Percentiles rank a stretch among this genome's conserved stretches.
Conservation (phyloP, 2,113 vertebrate genomes). For the Spilogale gracilis region DNA sequence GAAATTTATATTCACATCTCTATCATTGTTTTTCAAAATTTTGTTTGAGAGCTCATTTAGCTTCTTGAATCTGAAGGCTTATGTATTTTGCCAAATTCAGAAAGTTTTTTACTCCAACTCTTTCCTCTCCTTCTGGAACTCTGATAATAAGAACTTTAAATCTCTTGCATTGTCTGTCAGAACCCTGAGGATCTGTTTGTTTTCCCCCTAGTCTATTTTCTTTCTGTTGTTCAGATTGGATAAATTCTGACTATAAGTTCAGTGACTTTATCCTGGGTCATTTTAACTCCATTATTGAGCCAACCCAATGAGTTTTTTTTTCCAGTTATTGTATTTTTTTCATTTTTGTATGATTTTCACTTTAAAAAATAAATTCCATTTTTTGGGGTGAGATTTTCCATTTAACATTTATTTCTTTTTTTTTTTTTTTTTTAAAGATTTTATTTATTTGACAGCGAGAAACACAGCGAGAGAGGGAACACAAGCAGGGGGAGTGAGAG, state of each 20-base stretch:
- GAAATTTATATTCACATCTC: not conserved
- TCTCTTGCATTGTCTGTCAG: not conserved
- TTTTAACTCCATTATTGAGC: not conserved
- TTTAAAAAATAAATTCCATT: constrained; percentile 1
- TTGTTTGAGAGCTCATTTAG: not conserved
- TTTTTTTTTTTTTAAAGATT: no score
- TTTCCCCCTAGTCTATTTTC: not conserved
- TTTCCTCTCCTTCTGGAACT: not conserved
- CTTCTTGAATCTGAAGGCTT: constrained; percentile 32
- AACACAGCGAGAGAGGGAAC: no score
- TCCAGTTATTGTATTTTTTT: not conserved
- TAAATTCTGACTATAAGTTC: not conserved
- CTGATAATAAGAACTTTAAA: not conserved
- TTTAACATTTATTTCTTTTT: not conserved
- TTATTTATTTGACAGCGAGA: no score
- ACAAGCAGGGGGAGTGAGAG: no score
- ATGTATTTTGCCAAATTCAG: constrained; percentile 16
- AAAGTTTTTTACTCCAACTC: not conserved
- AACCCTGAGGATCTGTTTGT: not conserved
- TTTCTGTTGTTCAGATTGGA: not conserved
- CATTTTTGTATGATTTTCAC: not conserved
- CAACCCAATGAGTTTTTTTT: not conserved
- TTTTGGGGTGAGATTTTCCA: not conserved
- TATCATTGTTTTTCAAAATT: not conserved
- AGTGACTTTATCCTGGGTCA: not conserved